Conservation (phyloP, 2,888 invertebrate genomes). For the Himalopsyche anomala region DNA sequence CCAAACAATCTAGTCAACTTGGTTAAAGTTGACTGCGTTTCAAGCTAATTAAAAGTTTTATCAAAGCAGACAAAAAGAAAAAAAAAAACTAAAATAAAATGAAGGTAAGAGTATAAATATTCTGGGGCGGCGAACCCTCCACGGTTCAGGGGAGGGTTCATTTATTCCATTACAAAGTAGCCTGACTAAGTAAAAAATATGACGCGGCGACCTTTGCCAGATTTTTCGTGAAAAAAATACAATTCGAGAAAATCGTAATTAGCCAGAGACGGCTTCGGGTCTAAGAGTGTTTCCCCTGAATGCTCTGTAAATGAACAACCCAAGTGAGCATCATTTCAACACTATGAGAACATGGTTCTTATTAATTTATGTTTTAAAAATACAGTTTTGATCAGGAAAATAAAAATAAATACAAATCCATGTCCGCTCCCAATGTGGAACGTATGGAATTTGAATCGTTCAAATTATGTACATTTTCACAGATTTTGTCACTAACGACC, state of each 20-base stretch:
- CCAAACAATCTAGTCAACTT: background rate
- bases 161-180: constrained; percentile 4
- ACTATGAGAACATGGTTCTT: background rate
- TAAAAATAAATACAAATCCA: no score
- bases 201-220: background rate
- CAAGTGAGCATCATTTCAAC: constrained; percentile 7
- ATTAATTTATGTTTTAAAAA: no score
- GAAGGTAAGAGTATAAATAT: background rate
- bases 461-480: no score
- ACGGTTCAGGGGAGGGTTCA: constrained; percentile 9
- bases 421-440: no score
- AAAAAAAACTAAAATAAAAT: background rate
- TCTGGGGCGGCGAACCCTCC: background rate
- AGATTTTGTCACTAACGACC: background rate
- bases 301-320: background rate
- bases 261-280: constrained; percentile 6
- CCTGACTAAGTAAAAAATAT: constrained; percentile 12
- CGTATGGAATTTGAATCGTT: no score
- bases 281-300: background rate
- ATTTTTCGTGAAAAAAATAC: background rate
- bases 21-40: background rate
- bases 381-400: no score
- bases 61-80: background rate
- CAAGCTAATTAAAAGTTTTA: constrained; percentile 26
- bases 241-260: constrained; percentile 17